Percentiles rank a stretch among this genome's conserved stretches.
Conservation (phyloP, 2,113 vertebrate genomes). For the rat (Rattus norvegicus) region DNA sequence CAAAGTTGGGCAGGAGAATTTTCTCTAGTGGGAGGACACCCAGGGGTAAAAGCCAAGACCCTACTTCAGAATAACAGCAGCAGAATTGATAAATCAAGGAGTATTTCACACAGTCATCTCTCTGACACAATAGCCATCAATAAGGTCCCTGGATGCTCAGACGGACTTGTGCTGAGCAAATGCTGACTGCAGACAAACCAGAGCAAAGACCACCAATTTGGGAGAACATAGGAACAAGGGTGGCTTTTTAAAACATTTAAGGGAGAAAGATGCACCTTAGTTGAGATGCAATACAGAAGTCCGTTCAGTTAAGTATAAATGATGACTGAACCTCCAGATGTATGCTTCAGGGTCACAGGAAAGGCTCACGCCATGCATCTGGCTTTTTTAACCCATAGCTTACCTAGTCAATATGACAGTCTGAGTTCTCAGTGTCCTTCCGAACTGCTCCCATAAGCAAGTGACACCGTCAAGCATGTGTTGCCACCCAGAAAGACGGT, state of each 20-base stretch:
- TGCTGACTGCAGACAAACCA: background rate
- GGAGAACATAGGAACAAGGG: background rate
- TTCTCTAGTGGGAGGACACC: background rate
- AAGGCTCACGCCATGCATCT: background rate
- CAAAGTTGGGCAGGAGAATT: background rate
- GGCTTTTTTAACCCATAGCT: background rate
- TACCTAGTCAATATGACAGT: background rate
- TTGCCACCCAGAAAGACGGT: background rate
- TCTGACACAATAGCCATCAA: background rate
- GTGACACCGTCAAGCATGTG: background rate
- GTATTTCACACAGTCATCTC: background rate
- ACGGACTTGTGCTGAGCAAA: background rate
- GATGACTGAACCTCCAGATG: no score
- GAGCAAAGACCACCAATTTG: background rate
- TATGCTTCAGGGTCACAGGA: background rate
- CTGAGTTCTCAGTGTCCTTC: background rate
- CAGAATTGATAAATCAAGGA: background rate
- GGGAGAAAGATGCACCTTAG: background rate
- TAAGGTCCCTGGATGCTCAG: background rate
- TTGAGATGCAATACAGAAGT: background rate
- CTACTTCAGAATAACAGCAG: background rate
- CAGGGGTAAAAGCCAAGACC: background rate
- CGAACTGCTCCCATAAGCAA: background rate
- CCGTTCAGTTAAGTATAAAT: background rate
- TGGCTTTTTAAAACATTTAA: background rate